Evolutionary conservation across 2,888 invertebrate species (phyloP).

Genomic region (Drosophila peninsularis): DNA sequence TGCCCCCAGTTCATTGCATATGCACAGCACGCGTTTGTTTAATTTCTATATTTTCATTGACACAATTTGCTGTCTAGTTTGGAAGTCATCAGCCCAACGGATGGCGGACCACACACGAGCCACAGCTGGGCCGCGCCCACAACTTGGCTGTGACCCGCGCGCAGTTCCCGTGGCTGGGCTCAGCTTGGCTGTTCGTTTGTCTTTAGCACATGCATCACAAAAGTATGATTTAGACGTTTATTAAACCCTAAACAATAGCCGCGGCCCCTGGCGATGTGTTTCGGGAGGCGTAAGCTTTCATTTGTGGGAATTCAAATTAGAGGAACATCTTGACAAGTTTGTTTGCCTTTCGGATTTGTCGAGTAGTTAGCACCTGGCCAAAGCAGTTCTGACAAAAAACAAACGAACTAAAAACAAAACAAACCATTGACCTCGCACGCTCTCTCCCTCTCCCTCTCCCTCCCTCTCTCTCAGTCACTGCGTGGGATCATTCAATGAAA

Average conservation of each 20-base stretch:
- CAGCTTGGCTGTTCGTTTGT: slow-evolving; percentile 69
- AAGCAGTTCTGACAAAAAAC: slow-evolving; percentile 16
- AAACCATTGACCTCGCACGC: slow-evolving; percentile 27
- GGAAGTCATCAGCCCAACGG: slow-evolving; percentile 24
- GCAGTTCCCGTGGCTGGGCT: slow-evolving; percentile 20
- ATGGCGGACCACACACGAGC: slow-evolving; percentile 48
- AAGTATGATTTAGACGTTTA: slow-evolving; percentile 78
- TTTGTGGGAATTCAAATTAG: slow-evolving; percentile 73
- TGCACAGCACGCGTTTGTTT: slow-evolving; percentile 51
- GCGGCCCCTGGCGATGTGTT: background rate
- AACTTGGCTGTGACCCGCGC: slow-evolving; percentile 21
- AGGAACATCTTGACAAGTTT: slow-evolving; percentile 67
- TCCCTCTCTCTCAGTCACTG: background rate
- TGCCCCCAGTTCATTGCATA: slow-evolving; percentile 26
- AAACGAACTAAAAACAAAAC: slow-evolving; percentile 5
- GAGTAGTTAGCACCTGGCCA: slow-evolving; percentile 64
- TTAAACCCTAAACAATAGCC: slow-evolving; percentile 71
- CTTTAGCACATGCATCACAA: slow-evolving; percentile 78
- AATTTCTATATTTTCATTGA: slow-evolving; percentile 62
- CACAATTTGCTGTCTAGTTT: slow-evolving; percentile 63
- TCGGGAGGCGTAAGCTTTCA: slow-evolving; percentile 42
- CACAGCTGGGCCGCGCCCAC: slow-evolving; percentile 42
- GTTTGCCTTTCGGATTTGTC: slow-evolving; percentile 58
- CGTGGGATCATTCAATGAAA: slow-evolving; percentile 16
- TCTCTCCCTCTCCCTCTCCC: background rate